Percentiles rank a stretch among this genome's conserved stretches.
phyloP scores from a whole-genome alignment of 1,140 invertebrate species.

The Lucilia cuprina region DNA sequence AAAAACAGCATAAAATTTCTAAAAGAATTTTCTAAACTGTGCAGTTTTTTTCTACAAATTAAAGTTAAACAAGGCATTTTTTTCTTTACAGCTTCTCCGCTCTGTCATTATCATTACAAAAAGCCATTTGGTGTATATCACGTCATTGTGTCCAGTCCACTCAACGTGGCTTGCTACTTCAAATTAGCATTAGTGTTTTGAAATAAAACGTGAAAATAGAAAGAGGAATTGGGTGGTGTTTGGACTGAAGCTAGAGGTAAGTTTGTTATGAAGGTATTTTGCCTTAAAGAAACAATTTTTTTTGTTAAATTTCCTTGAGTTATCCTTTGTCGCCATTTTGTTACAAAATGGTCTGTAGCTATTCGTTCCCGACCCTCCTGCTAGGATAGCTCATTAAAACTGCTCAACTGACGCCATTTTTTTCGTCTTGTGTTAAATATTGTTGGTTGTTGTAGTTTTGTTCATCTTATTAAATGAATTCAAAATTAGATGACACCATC shows the following conservation, averaged over 20 bases:
- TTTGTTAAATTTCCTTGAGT: not conserved
- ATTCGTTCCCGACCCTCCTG: not conserved
- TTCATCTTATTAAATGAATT: slow-evolving; percentile 55
- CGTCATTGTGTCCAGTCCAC: slow-evolving; percentile 12
- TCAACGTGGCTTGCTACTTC: not conserved
- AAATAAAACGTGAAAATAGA: too few relatives aligned
- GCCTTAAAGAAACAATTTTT: not conserved
- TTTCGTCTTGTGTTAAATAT: not conserved
- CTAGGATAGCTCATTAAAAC: not conserved
- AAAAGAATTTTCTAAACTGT: slow-evolving; percentile 25
- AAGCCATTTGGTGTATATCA: not conserved
- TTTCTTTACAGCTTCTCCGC: not conserved
- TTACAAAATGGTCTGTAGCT: not conserved
- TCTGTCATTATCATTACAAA: not conserved
- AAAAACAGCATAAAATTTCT: slow-evolving; percentile 38
- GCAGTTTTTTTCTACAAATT: not conserved
- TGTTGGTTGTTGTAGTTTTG: not conserved
- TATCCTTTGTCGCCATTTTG: not conserved
- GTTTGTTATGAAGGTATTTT: not conserved
- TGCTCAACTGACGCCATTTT: slow-evolving; percentile 21
- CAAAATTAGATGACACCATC: slow-evolving; percentile 63
- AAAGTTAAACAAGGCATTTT: not conserved
- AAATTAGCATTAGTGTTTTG: not conserved
- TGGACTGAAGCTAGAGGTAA: not conserved
- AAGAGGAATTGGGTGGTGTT: too few relatives aligned